phyloP scores from a whole-genome alignment of 2,797 vertebrate species.

The Valencia hispanica region DNA sequence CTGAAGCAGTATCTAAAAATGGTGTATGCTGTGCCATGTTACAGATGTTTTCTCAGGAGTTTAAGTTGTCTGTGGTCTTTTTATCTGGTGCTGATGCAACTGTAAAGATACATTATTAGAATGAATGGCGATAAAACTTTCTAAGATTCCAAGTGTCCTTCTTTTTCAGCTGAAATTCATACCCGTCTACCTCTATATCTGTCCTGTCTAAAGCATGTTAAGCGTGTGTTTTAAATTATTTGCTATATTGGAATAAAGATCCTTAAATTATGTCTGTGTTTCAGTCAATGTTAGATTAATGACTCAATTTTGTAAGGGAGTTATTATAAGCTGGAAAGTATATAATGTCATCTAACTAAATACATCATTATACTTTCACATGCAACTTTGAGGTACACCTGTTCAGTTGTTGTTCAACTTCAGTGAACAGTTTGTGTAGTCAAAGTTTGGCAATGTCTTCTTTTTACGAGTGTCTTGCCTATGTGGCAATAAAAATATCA shows the following conservation, averaged over 20 bases:
- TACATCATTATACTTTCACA: neutral
- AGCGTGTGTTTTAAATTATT: neutral
- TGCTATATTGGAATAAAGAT: neutral
- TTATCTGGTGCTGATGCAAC: neutral
- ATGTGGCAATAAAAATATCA: too few species aligned
- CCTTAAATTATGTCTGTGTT: neutral
- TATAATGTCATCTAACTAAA: neutral
- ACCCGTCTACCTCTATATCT: neutral
- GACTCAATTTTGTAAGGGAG: neutral
- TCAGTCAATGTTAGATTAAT: neutral
- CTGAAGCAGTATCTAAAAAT: neutral
- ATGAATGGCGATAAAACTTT: slow-evolving; percentile 26
- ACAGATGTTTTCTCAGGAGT: neutral
- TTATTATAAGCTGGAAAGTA: neutral
- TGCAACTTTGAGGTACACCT: neutral
- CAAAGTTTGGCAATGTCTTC: too few species aligned
- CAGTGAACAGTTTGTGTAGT: too few species aligned
- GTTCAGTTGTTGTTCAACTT: neutral
- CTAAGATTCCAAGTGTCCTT: slow-evolving; percentile 19
- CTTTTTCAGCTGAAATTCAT: neutral
- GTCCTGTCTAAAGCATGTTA: neutral
- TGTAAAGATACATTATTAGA: neutral
- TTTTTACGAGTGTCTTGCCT: too few species aligned
- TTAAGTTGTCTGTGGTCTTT: neutral
- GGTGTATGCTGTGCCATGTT: neutral